Evolutionary conservation across 2,888 invertebrate genomes (phyloP).

Genomic region (Tholera decimalis): DNA sequence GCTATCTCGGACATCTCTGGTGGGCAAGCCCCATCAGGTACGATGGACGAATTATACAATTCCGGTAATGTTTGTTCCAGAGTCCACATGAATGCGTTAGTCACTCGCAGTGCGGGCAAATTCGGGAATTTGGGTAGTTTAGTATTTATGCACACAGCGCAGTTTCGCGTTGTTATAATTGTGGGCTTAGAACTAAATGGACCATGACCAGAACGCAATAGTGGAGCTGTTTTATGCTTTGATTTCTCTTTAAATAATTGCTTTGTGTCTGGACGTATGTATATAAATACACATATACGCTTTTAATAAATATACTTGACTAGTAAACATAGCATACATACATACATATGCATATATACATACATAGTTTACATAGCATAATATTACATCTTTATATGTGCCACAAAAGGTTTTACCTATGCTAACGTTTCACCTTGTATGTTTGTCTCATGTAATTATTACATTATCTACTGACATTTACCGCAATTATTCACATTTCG

Average conservation of each 20-base stretch:
- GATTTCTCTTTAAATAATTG: constrained; percentile 11
- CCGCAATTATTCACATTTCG: too few species aligned
- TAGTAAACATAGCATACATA: too few species aligned
- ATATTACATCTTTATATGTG: too few species aligned
- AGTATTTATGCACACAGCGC: constrained; percentile 50
- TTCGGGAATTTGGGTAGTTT: constrained; percentile 45
- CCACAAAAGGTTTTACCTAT: too few species aligned
- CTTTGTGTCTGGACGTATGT: not conserved
- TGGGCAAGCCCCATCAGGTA: not conserved
- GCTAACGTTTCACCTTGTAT: too few species aligned
- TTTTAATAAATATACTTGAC: not conserved
- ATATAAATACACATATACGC: not conserved
- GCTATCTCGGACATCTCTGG: not conserved
- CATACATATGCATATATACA: too few species aligned
- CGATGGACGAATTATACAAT: constrained; percentile 37
- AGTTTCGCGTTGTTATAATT: constrained; percentile 47
- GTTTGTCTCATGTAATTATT: too few species aligned
- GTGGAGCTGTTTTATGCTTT: constrained; percentile 17
- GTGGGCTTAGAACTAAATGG: constrained; percentile 41
- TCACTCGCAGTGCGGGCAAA: constrained; percentile 35
- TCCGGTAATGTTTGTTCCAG: constrained; percentile 40
- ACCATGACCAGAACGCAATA: constrained; percentile 22
- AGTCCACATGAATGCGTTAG: constrained; percentile 47
- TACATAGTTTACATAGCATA: too few species aligned
- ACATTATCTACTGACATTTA: too few species aligned